These are phyloP conservation scores for Montipora sp. DNA, from an alignment of 64 coral and sea anemone genomes.

Conservation along the genomic window DNA sequence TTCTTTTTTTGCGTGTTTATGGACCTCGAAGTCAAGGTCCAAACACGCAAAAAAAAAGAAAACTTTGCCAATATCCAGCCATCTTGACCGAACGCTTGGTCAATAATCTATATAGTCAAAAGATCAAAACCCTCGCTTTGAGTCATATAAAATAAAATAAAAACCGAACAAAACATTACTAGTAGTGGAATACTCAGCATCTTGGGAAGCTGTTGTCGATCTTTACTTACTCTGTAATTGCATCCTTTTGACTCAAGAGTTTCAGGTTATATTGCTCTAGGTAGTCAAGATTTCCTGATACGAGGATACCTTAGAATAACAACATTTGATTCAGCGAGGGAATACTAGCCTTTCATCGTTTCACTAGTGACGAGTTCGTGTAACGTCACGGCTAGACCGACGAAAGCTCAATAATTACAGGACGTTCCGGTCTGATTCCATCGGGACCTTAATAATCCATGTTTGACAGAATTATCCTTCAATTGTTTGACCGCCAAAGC, in stretches of 20 bases:
- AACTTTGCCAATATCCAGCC: no score
- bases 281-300: background rate
- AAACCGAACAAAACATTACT: no score
- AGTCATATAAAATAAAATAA: no score
- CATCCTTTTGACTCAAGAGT: background rate
- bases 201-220: background rate
- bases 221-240: background rate
- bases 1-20: no score
- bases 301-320: background rate
- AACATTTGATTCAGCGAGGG: background rate
- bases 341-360: background rate
- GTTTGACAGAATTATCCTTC: constrained; percentile 2
- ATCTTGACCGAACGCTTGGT: no score
- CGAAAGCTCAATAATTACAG: background rate
- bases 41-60: no score
- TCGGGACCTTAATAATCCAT: background rate
- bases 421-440: background rate
- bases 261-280: background rate
- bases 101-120: no score
- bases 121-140: no score
- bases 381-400: background rate
- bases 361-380: background rate
- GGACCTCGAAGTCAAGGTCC: no score
- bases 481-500: background rate
- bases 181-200: background rate